These are phyloP conservation scores for Falco biarmicus DNA, from an alignment of 2,797 vertebrate genomes.

Conservation along the genomic window DNA sequence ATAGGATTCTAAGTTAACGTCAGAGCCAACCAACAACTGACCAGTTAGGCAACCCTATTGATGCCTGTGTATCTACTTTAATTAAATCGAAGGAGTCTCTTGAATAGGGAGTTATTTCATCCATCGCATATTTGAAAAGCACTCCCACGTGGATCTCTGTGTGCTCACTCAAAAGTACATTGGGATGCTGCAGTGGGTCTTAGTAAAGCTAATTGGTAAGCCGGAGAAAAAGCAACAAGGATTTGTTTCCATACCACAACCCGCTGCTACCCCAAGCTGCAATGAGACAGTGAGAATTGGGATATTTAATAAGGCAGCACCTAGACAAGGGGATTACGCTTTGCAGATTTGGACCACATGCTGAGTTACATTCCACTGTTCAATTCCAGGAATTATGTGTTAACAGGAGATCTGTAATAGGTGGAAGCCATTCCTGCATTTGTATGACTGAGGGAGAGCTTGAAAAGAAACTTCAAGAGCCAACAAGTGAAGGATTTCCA, in stretches of 20 bases:
- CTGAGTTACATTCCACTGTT: not conserved
- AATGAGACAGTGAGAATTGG: not conserved
- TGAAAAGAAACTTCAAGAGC: not conserved
- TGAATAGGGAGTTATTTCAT: not conserved
- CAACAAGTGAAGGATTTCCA: not conserved
- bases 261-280: not conserved
- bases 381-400: not conserved
- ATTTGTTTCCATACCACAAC: not conserved
- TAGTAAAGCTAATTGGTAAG: not conserved
- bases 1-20: not conserved
- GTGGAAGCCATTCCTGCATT: not conserved
- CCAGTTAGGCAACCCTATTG: fast-evolving
- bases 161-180: not conserved
- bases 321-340: not conserved
- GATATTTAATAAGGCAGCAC: not conserved
- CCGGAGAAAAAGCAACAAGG: not conserved
- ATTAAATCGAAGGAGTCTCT: not conserved
- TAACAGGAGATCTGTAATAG: not conserved
- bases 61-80: fast-evolving
- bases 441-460: not conserved
- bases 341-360: not conserved
- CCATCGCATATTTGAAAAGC: not conserved
- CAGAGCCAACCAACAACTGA: not conserved
- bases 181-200: not conserved
- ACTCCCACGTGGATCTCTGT: not conserved